A percentile compares a stretch with the other conserved stretches of the same genome.
These are phyloP conservation scores for Girardinichthys multiradiatus DNA, from an alignment of 2,113 vertebrate species.

Conservation along the genomic window DNA sequence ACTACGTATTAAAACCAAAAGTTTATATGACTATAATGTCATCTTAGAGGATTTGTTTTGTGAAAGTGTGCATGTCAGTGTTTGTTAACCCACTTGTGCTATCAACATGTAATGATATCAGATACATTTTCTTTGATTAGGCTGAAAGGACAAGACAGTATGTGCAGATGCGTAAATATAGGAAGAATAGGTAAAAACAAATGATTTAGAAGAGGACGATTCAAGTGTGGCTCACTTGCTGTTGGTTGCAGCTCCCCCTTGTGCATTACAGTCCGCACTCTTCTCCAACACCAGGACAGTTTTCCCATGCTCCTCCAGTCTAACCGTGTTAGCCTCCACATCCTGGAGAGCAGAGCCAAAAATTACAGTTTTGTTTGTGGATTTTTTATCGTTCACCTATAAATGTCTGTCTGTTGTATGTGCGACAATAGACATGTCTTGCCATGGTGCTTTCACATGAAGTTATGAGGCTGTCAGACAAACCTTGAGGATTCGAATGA, in stretches of 20 bases:
- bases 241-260: constrained; percentile 79
- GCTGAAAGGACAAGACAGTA: background rate
- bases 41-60: too few species aligned
- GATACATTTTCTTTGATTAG: background rate
- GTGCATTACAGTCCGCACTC: constrained; percentile 69
- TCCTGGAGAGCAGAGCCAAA: constrained; percentile 77
- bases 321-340: constrained; percentile 93
- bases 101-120: background rate
- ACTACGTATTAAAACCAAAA: too few species aligned
- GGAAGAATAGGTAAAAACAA: background rate
- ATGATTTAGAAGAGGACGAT: background rate
- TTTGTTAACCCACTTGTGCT: too few species aligned
- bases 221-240: constrained; percentile 61
- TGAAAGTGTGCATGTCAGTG: too few species aligned
- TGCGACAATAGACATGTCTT: accelerated
- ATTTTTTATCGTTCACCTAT: too few species aligned
- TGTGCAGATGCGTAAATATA: background rate
- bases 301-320: constrained; percentile 93
- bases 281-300: constrained; percentile 92
- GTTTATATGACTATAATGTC: too few species aligned
- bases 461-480: background rate
- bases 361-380: background rate
- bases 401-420: too few species aligned
- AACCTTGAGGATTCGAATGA: constrained; percentile 95
- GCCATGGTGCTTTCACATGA: background rate